Base-by-base conservation (phyloP, 1,140 invertebrate species). In the Solenopsis fugax region DNA sequence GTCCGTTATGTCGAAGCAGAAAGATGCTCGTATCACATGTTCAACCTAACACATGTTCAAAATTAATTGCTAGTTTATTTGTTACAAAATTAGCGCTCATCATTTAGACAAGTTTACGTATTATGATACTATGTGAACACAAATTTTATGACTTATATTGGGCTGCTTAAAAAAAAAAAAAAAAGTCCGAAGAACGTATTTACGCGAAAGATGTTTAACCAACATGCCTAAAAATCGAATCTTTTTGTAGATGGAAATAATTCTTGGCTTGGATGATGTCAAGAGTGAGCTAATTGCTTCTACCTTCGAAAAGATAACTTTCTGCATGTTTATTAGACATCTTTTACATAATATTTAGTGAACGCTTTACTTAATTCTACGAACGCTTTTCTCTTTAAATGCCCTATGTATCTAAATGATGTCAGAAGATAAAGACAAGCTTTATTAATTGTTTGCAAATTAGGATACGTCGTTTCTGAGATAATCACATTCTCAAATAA, bases 381-480 rank as follows among this genome's bases (percentile, higher is more conserved):
- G 64, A 81, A 81, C 12, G 12, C 64, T 71, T 41, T 24, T 13
- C 29, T 69, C 16, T 81, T 81, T 34, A 81, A 81, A 69, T 16
- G 48, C 34, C 18, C 24, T 67, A 6, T 45, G 34, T 34, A 37
- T 56, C 37, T 82, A 6, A 58, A 58, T 41, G 21, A 72, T 73
- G 24, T 60, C 2, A 58, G 78, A 82, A 72, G 50, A 29, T 45
- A 7, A 34, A 48, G 65, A 82, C 21, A 82, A 60, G 24, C 24
- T 82, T n/a, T n/a, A n/a, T n/a, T 58, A 34, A 73, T 16, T 71
- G 71, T 45, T 58, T 37, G 41, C n/a, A 82, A 82, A 82, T 82
- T 12, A 82, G 24, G 45, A 50, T 73, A 58, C 21, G 34, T 50
- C 34, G 41, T 58, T 82, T 21, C 18, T 72, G 18, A 48, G 9